Percentiles rank a stretch among this genome's conserved stretches.
Evolutionary conservation across 2,888 invertebrate genomes (phyloP).

Genomic region (Oconnorella tubifera): DNA sequence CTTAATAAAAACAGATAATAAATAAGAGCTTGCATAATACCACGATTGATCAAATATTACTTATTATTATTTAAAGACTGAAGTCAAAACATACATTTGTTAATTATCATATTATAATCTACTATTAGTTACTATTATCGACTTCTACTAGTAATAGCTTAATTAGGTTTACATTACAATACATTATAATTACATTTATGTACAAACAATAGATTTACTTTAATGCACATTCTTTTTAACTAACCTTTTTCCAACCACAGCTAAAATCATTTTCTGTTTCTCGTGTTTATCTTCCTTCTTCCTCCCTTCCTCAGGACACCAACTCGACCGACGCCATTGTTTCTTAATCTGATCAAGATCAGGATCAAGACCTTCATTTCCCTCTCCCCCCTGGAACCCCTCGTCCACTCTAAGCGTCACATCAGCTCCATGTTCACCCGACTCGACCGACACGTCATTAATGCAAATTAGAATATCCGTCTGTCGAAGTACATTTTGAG

Average conservation of each 20-base stretch:
- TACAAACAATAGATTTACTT: too few relatives aligned
- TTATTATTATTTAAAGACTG: too few relatives aligned
- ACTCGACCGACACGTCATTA: conserved; percentile 45
- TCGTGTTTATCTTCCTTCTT: conserved; percentile 37
- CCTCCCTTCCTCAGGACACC: conserved; percentile 40
- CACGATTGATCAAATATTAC: too few relatives aligned
- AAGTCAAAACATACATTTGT: too few relatives aligned
- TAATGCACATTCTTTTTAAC: too few relatives aligned
- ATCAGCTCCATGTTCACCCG: conserved; percentile 23
- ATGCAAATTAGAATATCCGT: conserved; percentile 44
- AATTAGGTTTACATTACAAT: too few relatives aligned
- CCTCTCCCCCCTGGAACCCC: not conserved
- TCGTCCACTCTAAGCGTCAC: not conserved
- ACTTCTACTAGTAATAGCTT: too few relatives aligned
- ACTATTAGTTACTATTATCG: too few relatives aligned
- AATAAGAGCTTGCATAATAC: too few relatives aligned
- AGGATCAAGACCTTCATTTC: conserved; percentile 1
- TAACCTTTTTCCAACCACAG: conserved; percentile 35
- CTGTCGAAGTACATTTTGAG: not conserved
- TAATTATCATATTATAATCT: too few relatives aligned
- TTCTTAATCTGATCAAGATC: conserved; percentile 25
- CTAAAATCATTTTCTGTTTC: conserved; percentile 34
- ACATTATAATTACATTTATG: too few relatives aligned
- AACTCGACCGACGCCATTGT: conserved; percentile 39
- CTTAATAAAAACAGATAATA: too few relatives aligned